phyloP scores from a whole-genome alignment of 2,888 invertebrate species.

The Ennomos fuscantarius region DNA sequence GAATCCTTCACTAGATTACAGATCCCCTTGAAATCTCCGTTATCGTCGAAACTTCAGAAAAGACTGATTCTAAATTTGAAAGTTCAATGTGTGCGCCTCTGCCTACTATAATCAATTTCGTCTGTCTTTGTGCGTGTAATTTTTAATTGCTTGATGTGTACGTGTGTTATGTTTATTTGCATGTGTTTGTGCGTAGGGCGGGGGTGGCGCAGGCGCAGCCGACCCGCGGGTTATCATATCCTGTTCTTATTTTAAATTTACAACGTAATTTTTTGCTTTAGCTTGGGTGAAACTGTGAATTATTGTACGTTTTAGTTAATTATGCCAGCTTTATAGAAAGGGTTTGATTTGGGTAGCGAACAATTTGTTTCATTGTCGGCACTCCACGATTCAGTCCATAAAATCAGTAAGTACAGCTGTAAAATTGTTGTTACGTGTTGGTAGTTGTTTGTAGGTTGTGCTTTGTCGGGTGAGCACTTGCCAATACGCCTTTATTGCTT shows the following conservation, averaged over 20 bases:
- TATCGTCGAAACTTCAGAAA: slow-evolving; percentile 57
- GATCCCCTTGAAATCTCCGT: slow-evolving; percentile 77
- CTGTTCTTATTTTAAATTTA: slow-evolving; percentile 83
- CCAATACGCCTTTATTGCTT: slow-evolving; percentile 62
- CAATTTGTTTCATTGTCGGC: slow-evolving; percentile 16
- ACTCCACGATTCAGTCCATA: slow-evolving; percentile 61
- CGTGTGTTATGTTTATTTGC: slow-evolving; percentile 40
- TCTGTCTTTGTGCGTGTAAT: slow-evolving; percentile 39
- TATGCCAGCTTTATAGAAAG: not conserved
- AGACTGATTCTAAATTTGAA: slow-evolving; percentile 41
- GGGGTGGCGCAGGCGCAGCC: slow-evolving; percentile 62
- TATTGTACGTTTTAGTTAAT: slow-evolving; percentile 29
- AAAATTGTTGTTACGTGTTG: slow-evolving; percentile 71
- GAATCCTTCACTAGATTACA: slow-evolving; percentile 74
- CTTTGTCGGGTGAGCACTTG: slow-evolving; percentile 66
- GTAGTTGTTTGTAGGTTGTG: slow-evolving; percentile 77
- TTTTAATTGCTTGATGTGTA: slow-evolving; percentile 47
- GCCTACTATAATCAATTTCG: slow-evolving; percentile 31
- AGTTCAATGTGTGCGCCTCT: slow-evolving; percentile 24
- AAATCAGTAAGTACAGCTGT: slow-evolving; percentile 59
- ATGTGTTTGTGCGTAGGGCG: slow-evolving; percentile 49
- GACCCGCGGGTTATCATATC: slow-evolving; percentile 84
- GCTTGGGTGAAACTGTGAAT: slow-evolving; percentile 54
- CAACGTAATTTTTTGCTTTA: slow-evolving; percentile 73
- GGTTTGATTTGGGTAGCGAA: slow-evolving; percentile 6